Evolutionary conservation across 2,888 invertebrate species (phyloP).

Genomic region (Caenorhabditis virilis): DNA sequence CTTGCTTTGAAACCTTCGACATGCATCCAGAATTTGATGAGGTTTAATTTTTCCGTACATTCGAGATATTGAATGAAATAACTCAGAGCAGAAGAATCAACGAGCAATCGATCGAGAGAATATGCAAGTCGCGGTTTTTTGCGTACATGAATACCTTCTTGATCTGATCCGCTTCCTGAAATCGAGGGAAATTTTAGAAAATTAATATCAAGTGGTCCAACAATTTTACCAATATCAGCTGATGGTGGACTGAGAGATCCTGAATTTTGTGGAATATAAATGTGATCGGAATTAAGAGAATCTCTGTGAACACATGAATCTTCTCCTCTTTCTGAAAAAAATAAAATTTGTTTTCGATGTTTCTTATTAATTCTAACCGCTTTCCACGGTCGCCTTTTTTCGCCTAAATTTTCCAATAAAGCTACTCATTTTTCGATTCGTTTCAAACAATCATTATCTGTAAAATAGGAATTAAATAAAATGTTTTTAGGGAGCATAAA

Average conservation of each 20-base stretch:
- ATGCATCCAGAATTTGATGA: constrained; percentile 72
- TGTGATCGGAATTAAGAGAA: constrained; percentile 28
- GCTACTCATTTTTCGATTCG: constrained; percentile 16
- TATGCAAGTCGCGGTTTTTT: constrained; percentile 71
- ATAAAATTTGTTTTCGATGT: neutral
- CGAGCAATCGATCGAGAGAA: constrained; percentile 79
- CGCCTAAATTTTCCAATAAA: constrained; percentile 33
- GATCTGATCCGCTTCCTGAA: constrained; percentile 26
- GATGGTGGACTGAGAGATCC: constrained; percentile 13
- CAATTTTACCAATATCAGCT: constrained; percentile 19
- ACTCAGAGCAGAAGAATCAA: constrained; percentile 80
- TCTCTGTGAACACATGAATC: constrained; percentile 17
- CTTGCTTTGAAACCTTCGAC: constrained; percentile 71
- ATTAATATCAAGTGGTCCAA: neutral
- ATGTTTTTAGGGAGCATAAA: too few species aligned
- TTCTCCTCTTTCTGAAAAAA: too few species aligned
- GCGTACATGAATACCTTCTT: constrained; percentile 22
- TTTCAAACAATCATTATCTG: neutral
- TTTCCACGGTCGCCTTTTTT: constrained; percentile 28
- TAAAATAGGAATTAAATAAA: neutral
- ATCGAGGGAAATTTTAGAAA: neutral
- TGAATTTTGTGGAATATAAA: constrained; percentile 17
- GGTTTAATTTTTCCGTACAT: constrained; percentile 69
- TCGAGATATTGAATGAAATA: constrained; percentile 84
- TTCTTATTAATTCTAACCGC: neutral